Conservation (phyloP, 2,888 invertebrate species). For the Latrodectus hesperus region DNA sequence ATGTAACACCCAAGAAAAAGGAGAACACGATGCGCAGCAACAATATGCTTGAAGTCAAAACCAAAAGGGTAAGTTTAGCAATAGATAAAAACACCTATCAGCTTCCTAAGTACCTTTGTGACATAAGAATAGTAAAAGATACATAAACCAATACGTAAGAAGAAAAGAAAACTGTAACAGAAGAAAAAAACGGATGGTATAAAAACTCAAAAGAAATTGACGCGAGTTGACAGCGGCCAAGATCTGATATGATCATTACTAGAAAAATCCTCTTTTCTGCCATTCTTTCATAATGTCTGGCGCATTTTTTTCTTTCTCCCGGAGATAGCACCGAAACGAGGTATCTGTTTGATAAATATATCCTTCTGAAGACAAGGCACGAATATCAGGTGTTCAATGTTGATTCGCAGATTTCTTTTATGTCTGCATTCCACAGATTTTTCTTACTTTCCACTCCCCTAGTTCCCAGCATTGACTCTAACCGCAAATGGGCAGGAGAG, state of each 20-base stretch:
- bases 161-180: constrained; percentile 2
- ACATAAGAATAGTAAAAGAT: constrained; percentile 31
- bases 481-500: constrained; percentile 36
- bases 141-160: constrained; percentile 8
- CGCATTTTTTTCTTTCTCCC: constrained; percentile 17
- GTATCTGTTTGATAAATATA: constrained; percentile 50
- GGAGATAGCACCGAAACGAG: constrained; percentile 20
- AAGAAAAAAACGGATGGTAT: constrained; percentile 10
- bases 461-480: constrained; percentile 10
- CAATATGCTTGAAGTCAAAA: background rate
- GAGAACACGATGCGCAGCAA: too few species aligned
- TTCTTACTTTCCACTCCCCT: background rate
- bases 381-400: constrained; percentile 56
- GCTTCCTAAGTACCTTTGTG: constrained; percentile 32
- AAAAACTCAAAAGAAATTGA: constrained; percentile 30
- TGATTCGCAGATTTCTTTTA: constrained; percentile 60
- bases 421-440: constrained; percentile 38
- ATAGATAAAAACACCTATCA: constrained; percentile 37
- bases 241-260: constrained; percentile 57
- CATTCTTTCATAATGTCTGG: constrained; percentile 43
- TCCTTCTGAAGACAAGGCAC: constrained; percentile 40
- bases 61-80: constrained; percentile 6
- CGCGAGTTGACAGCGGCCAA: constrained; percentile 36
- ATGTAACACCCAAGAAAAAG: too few species aligned
- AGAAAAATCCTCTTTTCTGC: constrained; percentile 22